Percentiles rank a stretch among this genome's conserved stretches.
Evolutionary conservation across 2,113 vertebrate species (phyloP).

Genomic region (Eonycteris spelaea): DNA sequence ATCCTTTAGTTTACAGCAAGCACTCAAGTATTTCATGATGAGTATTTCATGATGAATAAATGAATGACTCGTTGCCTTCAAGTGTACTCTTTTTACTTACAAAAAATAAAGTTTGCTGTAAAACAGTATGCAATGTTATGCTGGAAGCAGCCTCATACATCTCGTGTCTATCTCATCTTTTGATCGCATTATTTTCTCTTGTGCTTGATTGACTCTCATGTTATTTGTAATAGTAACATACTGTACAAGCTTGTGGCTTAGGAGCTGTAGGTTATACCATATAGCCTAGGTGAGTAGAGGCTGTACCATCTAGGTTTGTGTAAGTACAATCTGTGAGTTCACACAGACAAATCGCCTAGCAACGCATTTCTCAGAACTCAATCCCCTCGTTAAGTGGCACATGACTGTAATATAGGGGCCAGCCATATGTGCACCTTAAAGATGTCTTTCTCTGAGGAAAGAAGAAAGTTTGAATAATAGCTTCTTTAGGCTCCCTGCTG

Average conservation of each 20-base stretch:
- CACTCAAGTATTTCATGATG: too few relatives aligned
- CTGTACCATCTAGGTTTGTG: not conserved
- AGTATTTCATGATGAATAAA: not conserved
- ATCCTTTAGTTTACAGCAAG: not conserved
- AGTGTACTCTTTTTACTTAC: not conserved
- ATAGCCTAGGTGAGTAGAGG: not conserved
- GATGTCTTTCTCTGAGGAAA: not conserved
- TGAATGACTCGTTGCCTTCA: not conserved
- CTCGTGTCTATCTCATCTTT: not conserved
- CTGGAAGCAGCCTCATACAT: not conserved
- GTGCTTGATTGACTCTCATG: not conserved
- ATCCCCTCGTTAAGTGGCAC: not conserved
- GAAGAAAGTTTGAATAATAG: not conserved
- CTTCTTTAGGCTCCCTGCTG: not conserved
- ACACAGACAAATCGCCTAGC: not conserved
- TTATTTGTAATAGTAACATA: not conserved
- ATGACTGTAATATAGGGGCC: not conserved
- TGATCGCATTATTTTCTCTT: not conserved
- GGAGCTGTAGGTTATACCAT: not conserved
- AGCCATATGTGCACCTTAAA: not conserved
- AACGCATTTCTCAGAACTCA: not conserved
- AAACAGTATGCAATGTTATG: not conserved
- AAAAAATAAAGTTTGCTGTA: not conserved
- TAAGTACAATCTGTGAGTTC: not conserved
- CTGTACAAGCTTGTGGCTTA: too few relatives aligned